Conservation (phyloP, 35 echinoderm and acorn worm genomes). For the Patiria miniata region DNA sequence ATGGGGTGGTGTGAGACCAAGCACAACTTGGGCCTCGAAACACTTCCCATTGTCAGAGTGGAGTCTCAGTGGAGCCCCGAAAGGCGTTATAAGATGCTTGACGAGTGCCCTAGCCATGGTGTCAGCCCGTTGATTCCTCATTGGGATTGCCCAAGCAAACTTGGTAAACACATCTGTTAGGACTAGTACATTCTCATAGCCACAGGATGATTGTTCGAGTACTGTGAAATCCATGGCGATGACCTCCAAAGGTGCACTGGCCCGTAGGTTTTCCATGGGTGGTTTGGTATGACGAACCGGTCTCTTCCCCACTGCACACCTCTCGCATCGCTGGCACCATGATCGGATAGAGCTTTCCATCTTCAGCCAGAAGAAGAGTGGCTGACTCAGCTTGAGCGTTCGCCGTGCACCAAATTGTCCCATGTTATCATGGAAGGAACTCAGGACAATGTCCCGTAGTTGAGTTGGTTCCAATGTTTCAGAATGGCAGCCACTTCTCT, state of each 20-base stretch:
- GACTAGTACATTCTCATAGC: conserved; percentile 67
- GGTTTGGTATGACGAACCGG: conserved; percentile 30
- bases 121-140: conserved; percentile 53
- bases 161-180: conserved; percentile 65
- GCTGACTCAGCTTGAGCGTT: conserved; percentile 25
- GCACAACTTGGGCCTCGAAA: conserved; percentile 57
- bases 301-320: conserved; percentile 34
- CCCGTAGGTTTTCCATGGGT: conserved; percentile 30
- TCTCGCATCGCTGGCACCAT: conserved; percentile 37
- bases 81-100: conserved; percentile 59
- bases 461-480: background rate
- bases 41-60: conserved; percentile 46
- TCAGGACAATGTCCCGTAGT: background rate
- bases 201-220: conserved; percentile 38
- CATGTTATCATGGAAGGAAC: no score
- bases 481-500: background rate
- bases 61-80: conserved; percentile 61
- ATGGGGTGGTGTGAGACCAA: conserved; percentile 61
- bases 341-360: conserved; percentile 28
- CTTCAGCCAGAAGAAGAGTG: conserved; percentile 58
- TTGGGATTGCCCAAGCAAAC: conserved; percentile 31
- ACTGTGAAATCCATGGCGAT: conserved; percentile 42
- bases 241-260: conserved; percentile 21
- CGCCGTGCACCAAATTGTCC: conserved; percentile 47
- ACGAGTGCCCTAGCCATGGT: conserved; percentile 64